Percentiles rank a stretch among this genome's conserved stretches.
Evolutionary conservation across 2,113 vertebrate genomes (phyloP).

Genomic region (Gadus macrocephalus): DNA sequence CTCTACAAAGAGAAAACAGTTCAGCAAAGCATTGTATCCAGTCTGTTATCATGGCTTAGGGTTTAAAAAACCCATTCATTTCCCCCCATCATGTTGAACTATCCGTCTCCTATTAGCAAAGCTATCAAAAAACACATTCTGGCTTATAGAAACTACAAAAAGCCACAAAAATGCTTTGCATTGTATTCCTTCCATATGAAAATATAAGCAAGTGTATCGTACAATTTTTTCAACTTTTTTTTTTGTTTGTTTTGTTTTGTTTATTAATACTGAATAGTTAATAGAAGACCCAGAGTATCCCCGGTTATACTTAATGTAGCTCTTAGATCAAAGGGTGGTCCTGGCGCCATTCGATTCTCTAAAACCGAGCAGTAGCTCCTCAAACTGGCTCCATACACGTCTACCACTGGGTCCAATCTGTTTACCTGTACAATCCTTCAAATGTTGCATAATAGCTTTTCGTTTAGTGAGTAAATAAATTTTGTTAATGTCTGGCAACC

Average conservation of each 20-base stretch:
- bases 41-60: slow-evolving; percentile 89
- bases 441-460: slow-evolving; percentile 97
- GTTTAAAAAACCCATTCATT: slow-evolving; percentile 79
- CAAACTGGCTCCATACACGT: slow-evolving; percentile 62
- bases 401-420: slow-evolving; percentile 79
- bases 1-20: slow-evolving; percentile 99
- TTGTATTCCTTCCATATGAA: slow-evolving; percentile 99
- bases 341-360: slow-evolving; percentile 75
- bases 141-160: slow-evolving; percentile 99
- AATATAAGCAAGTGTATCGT: slow-evolving; percentile 99
- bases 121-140: slow-evolving; percentile 99
- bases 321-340: slow-evolving; percentile 83
- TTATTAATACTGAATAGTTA: slow-evolving; percentile 93
- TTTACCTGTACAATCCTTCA: slow-evolving; percentile 95
- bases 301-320: slow-evolving; percentile 84
- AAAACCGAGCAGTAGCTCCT: slow-evolving; percentile 35
- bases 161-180: slow-evolving; percentile 99
- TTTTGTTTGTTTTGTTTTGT: slow-evolving; percentile 77
- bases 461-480: slow-evolving; percentile 88
- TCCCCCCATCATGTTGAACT: slow-evolving; percentile 80
- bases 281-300: slow-evolving; percentile 87
- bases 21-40: slow-evolving; percentile 96
- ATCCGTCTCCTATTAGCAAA: slow-evolving; percentile 88
- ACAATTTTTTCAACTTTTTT: slow-evolving; percentile 85
- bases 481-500: slow-evolving; percentile 83